Evolutionary conservation across 2,113 vertebrate species (phyloP).

Genomic region (Carlito syrichta): DNA sequence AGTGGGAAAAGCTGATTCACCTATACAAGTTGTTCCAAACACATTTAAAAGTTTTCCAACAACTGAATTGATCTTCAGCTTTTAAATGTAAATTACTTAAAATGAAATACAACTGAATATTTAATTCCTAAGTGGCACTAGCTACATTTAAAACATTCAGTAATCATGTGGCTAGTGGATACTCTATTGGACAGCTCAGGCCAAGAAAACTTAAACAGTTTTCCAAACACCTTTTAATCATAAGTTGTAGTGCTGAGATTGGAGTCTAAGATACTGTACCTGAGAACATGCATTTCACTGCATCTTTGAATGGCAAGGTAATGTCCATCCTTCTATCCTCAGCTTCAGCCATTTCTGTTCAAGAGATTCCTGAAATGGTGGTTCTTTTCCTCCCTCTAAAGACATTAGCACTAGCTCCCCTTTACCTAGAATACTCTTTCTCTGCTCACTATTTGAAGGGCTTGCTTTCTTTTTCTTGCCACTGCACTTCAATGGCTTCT

Average conservation of each 20-base stretch:
- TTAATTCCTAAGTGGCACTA: neutral
- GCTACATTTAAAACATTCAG: neutral
- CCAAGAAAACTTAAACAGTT: too few species aligned
- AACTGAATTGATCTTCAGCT: neutral
- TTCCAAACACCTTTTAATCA: neutral
- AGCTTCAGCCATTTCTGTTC: neutral
- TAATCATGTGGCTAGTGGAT: neutral
- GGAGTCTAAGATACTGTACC: neutral
- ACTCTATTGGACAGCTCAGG: neutral
- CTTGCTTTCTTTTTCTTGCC: neutral
- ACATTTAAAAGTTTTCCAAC: neutral
- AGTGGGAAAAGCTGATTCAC: neutral
- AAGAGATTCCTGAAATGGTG: rapidly evolving
- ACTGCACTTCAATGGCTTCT: rapidly evolving
- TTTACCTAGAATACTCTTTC: neutral
- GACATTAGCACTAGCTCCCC: too few species aligned
- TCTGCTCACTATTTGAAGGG: neutral
- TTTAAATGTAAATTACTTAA: neutral
- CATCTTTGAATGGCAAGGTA: neutral
- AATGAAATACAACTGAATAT: neutral
- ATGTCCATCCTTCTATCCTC: rapidly evolving
- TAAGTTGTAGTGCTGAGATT: neutral
- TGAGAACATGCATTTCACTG: rapidly evolving
- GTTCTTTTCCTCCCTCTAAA: neutral
- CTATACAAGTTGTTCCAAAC: neutral